Base-by-base conservation (phyloP, 2,888 invertebrate genomes). In the Sarcophaga subvicina region DNA sequence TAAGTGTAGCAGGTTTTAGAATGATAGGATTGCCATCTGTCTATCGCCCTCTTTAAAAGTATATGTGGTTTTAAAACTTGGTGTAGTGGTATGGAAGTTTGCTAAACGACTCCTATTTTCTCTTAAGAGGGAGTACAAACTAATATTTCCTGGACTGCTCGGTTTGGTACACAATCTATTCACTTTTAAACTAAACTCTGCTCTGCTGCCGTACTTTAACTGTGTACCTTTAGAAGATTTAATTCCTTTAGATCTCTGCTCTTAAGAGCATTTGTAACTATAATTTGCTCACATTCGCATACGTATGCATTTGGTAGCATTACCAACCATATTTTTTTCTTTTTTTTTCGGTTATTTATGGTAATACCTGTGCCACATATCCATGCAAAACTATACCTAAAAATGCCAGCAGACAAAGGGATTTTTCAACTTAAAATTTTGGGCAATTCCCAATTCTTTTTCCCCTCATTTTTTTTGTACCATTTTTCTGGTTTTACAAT, bases 281-380 rank as follows among this genome's bases (percentile, higher is more conserved):
- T 37, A 37, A 37, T 37, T 37, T 37, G 37, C 37, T 37, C 37
- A 37, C 37, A 37, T 37, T 37, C 37, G 37, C 37, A 37, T 37
- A 8, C 37, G 37, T 37, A 37, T 37, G 37, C 37, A 37, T 37
- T 37, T 37, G 37, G 25, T 59, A 66, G 72, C 67, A 83, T 54
- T 63, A 62, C 75, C 59, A 66, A 37, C 37, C 37, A 37, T 10
- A 37, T 37, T 37, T 37, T 37, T 37, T 37, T 6, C 6, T 75
- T 69, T 71, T 72, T 78, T 70, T 12, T 72, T 66, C 2, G 11
- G 54, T 86, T 86, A 80, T 80, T 86, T 86, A 83, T 83, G 75
- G 76, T 60, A 80, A 83, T 72, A 76, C 70, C 66, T 76, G 67
- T 45, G 63, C 27, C 69, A 83, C 12, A 73, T 37, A 2, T 2